phyloP scores from a whole-genome alignment of 53 echinoderm and acorn worm genomes.

The Luidia sarsii region DNA sequence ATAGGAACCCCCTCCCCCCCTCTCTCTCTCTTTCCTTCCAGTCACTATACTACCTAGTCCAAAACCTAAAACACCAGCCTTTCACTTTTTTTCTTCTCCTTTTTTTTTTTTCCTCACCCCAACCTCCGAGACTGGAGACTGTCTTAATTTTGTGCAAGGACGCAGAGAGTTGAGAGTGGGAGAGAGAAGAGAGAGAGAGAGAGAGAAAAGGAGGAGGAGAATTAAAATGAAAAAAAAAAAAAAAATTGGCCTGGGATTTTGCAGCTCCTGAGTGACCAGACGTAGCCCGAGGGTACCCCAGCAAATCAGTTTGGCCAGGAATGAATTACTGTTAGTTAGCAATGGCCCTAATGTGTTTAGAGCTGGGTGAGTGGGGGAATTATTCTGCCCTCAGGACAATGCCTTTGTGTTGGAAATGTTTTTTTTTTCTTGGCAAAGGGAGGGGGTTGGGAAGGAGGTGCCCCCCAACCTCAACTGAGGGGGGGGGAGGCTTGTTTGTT shows the following conservation, averaged over 20 bases:
- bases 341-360: conserved; percentile 58
- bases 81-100: no score
- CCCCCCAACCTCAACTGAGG: not conserved
- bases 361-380: conserved; percentile 23
- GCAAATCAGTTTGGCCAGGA: conserved; percentile 46
- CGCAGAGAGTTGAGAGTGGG: conserved; percentile 2
- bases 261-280: conserved; percentile 41
- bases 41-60: no score
- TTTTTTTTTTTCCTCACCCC: no score
- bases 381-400: conserved; percentile 33
- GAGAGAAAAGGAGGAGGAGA: no score
- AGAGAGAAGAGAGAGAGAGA: no score
- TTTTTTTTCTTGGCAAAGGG: conserved; percentile 8
- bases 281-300: conserved; percentile 13
- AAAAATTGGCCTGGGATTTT: no score
- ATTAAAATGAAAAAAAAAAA: no score
- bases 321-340: conserved; percentile 57
- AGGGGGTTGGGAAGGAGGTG: no score
- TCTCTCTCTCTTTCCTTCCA: no score
- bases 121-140: no score
- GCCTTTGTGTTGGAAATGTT: conserved; percentile 48
- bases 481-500: conserved; percentile 23
- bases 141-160: conserved; percentile 37
- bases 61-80: no score
- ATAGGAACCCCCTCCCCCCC: conserved; percentile 18